These are phyloP conservation scores for Ammodytes marinus DNA, from an alignment of 2,113 vertebrate species.

Conservation along the genomic window DNA sequence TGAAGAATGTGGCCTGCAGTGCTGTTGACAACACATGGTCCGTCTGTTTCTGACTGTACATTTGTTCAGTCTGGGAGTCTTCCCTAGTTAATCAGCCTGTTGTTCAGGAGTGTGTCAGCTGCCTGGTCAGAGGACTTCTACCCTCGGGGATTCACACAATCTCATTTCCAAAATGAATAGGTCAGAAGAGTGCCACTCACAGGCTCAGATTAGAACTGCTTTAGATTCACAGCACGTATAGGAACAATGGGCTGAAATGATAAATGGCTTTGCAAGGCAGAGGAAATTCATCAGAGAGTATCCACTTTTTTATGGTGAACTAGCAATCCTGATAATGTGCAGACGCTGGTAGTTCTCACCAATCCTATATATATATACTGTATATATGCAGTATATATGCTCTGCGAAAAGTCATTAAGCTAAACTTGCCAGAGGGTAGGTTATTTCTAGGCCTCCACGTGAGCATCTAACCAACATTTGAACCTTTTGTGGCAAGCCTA, in stretches of 20 bases:
- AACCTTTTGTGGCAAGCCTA: slow-evolving; percentile 31
- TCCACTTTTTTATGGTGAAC: slow-evolving; percentile 28
- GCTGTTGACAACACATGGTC: slow-evolving; percentile 75
- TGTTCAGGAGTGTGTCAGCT: slow-evolving; percentile 79
- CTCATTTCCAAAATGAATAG: slow-evolving; percentile 40
- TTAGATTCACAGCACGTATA: slow-evolving; percentile 49
- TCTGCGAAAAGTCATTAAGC: slow-evolving; percentile 50
- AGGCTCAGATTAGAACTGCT: slow-evolving; percentile 47
- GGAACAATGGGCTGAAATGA: slow-evolving; percentile 48
- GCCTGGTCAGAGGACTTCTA: slow-evolving; percentile 76
- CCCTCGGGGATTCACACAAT: slow-evolving; percentile 50
- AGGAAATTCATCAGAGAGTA: slow-evolving; percentile 53
- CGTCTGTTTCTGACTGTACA: slow-evolving; percentile 63
- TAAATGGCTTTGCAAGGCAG: slow-evolving; percentile 46
- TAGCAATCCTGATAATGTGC: slow-evolving; percentile 23
- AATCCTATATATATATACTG: slow-evolving; percentile 5
- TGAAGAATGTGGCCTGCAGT: slow-evolving; percentile 73
- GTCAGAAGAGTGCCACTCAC: slow-evolving; percentile 30
- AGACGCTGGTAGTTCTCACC: slow-evolving; percentile 38
- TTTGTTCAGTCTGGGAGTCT: slow-evolving; percentile 65
- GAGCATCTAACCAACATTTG: slow-evolving; percentile 27
- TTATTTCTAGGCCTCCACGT: slow-evolving; percentile 39
- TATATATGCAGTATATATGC: not conserved
- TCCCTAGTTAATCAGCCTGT: slow-evolving; percentile 74
- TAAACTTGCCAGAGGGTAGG: slow-evolving; percentile 41